These are phyloP conservation scores for Sebastiscus albofasciatus DNA, from an alignment of 2,797 vertebrate genomes.

Conservation along the genomic window DNA sequence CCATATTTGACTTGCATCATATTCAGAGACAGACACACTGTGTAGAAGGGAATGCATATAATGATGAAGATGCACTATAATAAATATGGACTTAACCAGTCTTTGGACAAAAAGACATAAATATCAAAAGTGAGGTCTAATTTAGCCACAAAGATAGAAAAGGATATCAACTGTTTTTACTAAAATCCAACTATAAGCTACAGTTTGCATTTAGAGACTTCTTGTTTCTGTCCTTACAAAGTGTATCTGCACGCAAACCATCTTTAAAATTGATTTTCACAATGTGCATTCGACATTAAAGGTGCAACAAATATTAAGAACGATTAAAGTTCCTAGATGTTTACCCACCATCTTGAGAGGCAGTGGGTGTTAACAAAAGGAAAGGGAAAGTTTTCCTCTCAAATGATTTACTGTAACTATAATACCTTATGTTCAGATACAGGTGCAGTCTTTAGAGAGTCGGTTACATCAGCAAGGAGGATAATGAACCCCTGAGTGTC, in stretches of 20 bases:
- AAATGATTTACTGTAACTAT: slow-evolving; percentile 1
- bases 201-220: background rate
- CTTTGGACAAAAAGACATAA: background rate
- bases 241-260: background rate
- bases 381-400: background rate
- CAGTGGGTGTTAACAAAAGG: background rate
- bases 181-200: background rate
- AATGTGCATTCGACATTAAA: background rate
- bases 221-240: background rate
- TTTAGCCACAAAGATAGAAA: background rate
- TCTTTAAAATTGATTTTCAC: background rate
- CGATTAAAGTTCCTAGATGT: background rate
- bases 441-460: slow-evolving; percentile 30
- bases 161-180: background rate
- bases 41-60: background rate
- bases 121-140: background rate
- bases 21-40: background rate
- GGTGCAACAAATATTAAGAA: background rate
- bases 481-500: slow-evolving; percentile 42
- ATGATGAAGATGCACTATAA: background rate
- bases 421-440: slow-evolving; percentile 12
- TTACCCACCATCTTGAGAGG: background rate
- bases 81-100: background rate
- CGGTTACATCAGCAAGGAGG: slow-evolving; percentile 22
- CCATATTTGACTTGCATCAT: background rate